phyloP scores from a whole-genome alignment of 92 coral and sea anemone species.

The Phenganax stokvisi region DNA sequence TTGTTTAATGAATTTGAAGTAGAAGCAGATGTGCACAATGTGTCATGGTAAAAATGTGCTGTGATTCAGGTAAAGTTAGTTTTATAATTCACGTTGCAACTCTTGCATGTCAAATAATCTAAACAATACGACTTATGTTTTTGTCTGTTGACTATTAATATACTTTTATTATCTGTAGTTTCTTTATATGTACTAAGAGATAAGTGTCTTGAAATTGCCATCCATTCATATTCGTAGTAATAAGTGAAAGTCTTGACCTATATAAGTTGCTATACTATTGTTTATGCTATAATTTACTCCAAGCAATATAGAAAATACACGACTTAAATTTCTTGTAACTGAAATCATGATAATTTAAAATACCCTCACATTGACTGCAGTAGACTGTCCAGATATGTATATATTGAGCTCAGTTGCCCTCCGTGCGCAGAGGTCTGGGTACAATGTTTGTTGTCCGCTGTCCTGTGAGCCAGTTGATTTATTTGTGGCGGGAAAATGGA shows the following conservation, averaged over 20 bases:
- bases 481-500: too few relatives aligned
- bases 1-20: background rate
- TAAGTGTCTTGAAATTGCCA: background rate
- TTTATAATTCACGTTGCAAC: slow-evolving; percentile 7
- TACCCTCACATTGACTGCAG: too few relatives aligned
- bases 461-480: too few relatives aligned
- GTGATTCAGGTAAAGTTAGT: background rate
- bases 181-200: background rate
- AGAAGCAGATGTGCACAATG: background rate
- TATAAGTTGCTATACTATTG: background rate
- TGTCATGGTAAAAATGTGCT: background rate
- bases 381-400: too few relatives aligned
- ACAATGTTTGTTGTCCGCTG: too few relatives aligned
- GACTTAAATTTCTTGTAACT: too few relatives aligned
- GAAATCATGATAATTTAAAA: too few relatives aligned
- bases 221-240: too few relatives aligned
- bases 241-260: too few relatives aligned
- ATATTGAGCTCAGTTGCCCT: too few relatives aligned
- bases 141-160: background rate
- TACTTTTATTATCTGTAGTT: background rate
- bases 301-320: background rate
- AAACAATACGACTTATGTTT: background rate
- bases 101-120: too few relatives aligned
- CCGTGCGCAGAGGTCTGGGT: too few relatives aligned
- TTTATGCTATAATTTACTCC: background rate